Base-by-base conservation (phyloP, 2,797 vertebrate species). In the Acrossocheilus fasciatus region DNA sequence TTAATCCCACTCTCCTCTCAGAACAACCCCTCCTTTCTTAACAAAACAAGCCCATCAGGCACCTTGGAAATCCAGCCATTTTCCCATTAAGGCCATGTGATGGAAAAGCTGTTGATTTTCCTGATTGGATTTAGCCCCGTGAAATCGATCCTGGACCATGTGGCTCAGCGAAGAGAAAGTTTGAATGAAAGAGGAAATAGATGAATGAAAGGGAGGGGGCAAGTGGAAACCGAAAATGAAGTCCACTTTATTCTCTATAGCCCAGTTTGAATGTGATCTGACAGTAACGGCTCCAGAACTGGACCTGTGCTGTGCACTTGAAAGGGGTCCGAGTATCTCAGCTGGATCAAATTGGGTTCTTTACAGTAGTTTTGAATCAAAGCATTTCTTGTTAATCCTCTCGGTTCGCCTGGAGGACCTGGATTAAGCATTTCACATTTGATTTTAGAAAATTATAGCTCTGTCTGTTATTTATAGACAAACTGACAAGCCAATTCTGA, bases 1-100 rank as follows among this genome's bases (percentile, higher is more conserved):
- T 80, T 95, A 95, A 96, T 95, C 95, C 93, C 72, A 75, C 93
- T 94, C 94, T 93, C 92, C 94, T 95, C 92, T 93, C 89, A 93
- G 93, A 94, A 94, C 93, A 93, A 88, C 76, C 85, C 93, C 90
- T 92, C 91, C 91, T 93, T 93, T 94, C 92, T 95, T 93, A 95
- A 92, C 93, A 93, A 95, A 95, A 96, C 94, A 94, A 91, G 83
- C 85, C 91, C 78, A 87, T 89, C 91, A 91, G 92, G 92, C 92
- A 94, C 91, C 91, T 92, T 93, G 79, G 88, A 96, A 94, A 94
- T 93, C 94, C 91, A 90, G 89, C 91, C 91, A 87, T 88, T 91
- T 92, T 89, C 91, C 93, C 91, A 92, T 93, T 94, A 93, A 93
- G 92, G 86, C 91, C 69, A 64, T 89, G 90, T 90, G 92, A 92